Conservation (phyloP, 2,113 vertebrate genomes). For the Ophthalmolycus amberensis region DNA sequence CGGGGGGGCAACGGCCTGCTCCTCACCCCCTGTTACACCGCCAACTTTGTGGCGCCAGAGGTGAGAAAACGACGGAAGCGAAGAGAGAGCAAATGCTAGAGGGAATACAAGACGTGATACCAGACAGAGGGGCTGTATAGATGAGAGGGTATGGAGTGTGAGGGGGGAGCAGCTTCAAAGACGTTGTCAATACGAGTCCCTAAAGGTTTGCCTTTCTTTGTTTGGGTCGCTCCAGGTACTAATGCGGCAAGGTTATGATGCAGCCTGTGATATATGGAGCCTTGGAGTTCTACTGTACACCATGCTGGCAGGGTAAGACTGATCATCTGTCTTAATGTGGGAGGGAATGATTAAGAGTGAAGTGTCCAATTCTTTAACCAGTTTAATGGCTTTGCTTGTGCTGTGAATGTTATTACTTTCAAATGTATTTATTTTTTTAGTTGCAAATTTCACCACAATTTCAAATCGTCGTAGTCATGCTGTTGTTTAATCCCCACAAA, state of each 20-base stretch:
- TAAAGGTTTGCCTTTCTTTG: constrained; percentile 16
- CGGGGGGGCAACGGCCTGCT: constrained; percentile 95
- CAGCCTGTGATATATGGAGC: constrained; percentile 87
- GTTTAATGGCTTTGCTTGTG: neutral
- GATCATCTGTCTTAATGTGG: neutral
- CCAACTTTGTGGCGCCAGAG: constrained; percentile 98
- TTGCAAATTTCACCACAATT: neutral
- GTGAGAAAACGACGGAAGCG: constrained; percentile 73
- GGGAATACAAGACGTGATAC: neutral
- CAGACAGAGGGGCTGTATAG: neutral
- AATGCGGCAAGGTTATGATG: constrained; percentile 87
- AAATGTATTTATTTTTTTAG: neutral
- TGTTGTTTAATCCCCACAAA: neutral
- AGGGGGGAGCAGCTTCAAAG: neutral
- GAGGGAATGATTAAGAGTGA: neutral
- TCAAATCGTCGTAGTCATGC: neutral
- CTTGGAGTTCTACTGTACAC: constrained; percentile 85
- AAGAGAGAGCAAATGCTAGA: neutral
- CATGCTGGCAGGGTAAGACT: constrained; percentile 84
- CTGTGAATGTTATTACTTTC: neutral
- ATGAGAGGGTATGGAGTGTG: neutral
- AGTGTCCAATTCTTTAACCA: neutral
- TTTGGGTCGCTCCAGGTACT: constrained; percentile 77
- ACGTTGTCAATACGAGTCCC: neutral
- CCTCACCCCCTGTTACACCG: constrained; percentile 96